phyloP scores from a whole-genome alignment of 2,797 vertebrate species.

The Labroides dimidiatus region DNA sequence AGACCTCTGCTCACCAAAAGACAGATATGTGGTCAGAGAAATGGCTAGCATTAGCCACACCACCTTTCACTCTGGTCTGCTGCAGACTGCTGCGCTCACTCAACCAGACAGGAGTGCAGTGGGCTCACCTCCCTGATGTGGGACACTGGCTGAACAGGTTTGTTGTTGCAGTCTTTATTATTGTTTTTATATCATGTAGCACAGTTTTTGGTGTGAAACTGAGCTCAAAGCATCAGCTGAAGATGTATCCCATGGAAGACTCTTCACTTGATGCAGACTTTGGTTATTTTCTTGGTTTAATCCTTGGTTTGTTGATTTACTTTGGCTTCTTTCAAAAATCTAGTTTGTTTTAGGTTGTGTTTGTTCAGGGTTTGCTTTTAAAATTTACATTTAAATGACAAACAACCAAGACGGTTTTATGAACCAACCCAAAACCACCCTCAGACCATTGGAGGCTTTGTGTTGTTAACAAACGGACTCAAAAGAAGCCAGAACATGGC shows the following conservation, averaged over 20 bases:
- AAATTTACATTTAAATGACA: neutral
- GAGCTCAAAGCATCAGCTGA: neutral
- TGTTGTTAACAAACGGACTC: too few relatives aligned
- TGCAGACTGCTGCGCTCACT: constrained; percentile 93
- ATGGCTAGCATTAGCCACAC: constrained; percentile 90
- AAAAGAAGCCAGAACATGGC: too few relatives aligned
- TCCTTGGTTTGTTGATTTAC: too few relatives aligned
- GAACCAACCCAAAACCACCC: neutral
- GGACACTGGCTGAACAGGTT: constrained; percentile 97
- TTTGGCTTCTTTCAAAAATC: neutral
- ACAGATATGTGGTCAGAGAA: constrained; percentile 76
- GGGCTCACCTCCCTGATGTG: constrained; percentile 93
- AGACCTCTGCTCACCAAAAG: constrained; percentile 35
- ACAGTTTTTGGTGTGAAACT: neutral
- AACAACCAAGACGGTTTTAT: too few relatives aligned
- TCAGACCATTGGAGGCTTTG: neutral
- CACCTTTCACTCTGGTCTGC: constrained; percentile 88
- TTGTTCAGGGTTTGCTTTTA: neutral
- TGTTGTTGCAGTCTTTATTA: constrained; percentile 17
- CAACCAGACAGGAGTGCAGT: constrained; percentile 96
- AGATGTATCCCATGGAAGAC: too few relatives aligned
- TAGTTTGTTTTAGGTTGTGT: neutral
- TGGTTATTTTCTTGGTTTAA: too few relatives aligned
- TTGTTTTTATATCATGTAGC: neutral
- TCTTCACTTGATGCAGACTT: too few relatives aligned